Conservation (phyloP, 2,113 vertebrate genomes). For the Peromyscus polionotus region DNA sequence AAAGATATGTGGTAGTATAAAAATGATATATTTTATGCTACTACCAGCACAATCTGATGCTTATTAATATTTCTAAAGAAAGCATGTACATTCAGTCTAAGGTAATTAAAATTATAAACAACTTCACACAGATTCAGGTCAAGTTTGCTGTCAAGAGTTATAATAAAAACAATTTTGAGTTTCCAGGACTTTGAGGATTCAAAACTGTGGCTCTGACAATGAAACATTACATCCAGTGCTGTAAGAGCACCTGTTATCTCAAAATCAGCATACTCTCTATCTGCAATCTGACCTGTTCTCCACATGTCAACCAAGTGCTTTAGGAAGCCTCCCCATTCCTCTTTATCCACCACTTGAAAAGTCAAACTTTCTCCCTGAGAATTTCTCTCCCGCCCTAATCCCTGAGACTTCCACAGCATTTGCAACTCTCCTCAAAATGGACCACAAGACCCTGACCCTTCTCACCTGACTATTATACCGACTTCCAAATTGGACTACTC, state of each 20-base stretch:
- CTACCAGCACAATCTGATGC: background rate
- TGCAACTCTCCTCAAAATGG: background rate
- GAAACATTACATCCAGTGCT: background rate
- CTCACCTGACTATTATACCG: background rate
- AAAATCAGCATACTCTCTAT: conserved; percentile 3
- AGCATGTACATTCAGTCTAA: background rate
- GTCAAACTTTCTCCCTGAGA: background rate
- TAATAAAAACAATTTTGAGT: background rate
- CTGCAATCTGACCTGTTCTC: background rate
- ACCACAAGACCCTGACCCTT: background rate
- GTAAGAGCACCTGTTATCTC: background rate
- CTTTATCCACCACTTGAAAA: background rate
- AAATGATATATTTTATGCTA: background rate
- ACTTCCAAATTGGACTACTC: background rate
- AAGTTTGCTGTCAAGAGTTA: conserved; percentile 6
- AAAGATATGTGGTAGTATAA: background rate
- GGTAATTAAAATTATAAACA: background rate
- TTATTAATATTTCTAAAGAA: background rate
- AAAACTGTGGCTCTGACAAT: background rate
- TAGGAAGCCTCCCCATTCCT: conserved; percentile 16
- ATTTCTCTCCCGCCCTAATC: background rate
- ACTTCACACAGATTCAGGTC: background rate
- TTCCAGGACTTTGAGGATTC: background rate
- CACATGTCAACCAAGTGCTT: background rate
- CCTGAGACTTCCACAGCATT: background rate